Conservation (phyloP, 2,113 vertebrate genomes). For the Poeciliopsis prolifica region DNA sequence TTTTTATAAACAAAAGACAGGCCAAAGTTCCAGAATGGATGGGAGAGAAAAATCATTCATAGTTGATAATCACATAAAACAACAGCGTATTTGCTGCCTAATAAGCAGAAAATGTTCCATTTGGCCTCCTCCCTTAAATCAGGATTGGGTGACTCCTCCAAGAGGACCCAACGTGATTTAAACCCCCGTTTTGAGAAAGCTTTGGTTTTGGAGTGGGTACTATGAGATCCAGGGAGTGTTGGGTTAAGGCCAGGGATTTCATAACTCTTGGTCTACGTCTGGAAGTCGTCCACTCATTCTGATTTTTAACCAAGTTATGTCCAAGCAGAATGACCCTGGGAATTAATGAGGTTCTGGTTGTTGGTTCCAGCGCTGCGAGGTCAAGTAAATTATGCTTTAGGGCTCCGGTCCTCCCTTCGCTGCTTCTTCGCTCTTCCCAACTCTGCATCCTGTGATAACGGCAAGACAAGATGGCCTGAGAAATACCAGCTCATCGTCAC, state of each 20-base stretch:
- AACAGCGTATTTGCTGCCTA: constrained; percentile 92
- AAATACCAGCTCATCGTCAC: constrained; percentile 92
- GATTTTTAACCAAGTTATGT: constrained; percentile 98
- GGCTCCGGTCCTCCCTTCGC: constrained; percentile 82
- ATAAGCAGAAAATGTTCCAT: constrained; percentile 94
- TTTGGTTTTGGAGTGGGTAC: constrained; percentile 72
- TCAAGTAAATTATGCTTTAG: constrained; percentile 97
- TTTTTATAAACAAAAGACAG: constrained; percentile 79
- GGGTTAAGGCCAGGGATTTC: constrained; percentile 84
- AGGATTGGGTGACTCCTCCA: constrained; percentile 88
- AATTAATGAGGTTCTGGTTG: constrained; percentile 98
- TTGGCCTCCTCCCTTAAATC: constrained; percentile 89
- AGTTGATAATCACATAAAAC: constrained; percentile 92
- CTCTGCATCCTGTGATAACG: constrained; percentile 89
- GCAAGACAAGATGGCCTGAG: constrained; percentile 85
- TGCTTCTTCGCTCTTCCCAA: constrained; percentile 78
- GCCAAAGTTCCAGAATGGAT: constrained; percentile 72
- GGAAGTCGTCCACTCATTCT: constrained; percentile 90
- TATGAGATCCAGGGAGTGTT: constrained; percentile 70
- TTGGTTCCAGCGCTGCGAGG: constrained; percentile 88
- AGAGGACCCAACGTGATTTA: constrained; percentile 91
- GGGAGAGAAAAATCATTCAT: constrained; percentile 82
- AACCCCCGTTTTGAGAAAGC: constrained; percentile 88
- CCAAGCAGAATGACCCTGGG: constrained; percentile 90
- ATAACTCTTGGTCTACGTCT: constrained; percentile 95